Conservation (phyloP, 2,888 invertebrate species). For the Caenorhabditis sp. region DNA sequence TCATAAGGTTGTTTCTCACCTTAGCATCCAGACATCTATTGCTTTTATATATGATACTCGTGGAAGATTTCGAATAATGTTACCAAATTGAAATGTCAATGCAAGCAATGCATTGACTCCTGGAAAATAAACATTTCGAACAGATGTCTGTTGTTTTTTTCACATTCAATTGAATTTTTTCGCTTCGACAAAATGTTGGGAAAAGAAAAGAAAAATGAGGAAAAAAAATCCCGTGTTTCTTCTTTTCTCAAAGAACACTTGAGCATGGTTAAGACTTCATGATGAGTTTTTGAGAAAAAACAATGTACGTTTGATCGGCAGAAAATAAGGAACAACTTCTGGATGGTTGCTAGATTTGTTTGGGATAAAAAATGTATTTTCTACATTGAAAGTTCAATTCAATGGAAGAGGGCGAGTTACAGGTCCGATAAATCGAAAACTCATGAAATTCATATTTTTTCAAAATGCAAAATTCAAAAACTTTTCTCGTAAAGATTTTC, state of each 20-base stretch:
- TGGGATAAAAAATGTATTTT: no score
- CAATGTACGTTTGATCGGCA: not conserved
- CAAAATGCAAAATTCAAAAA: no score
- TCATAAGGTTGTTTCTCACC: slow-evolving; percentile 44
- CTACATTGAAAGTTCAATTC: no score
- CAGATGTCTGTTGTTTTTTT: not conserved
- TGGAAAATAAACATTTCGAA: no score
- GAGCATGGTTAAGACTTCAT: not conserved
- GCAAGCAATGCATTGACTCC: slow-evolving; percentile 69
- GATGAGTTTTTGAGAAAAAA: not conserved
- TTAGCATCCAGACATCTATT: slow-evolving; percentile 66
- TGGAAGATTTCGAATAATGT: slow-evolving; percentile 68
- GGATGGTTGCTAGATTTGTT: no score
- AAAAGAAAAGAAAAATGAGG: not conserved
- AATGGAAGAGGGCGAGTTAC: no score
- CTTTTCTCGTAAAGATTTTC: no score
- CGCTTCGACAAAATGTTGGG: not conserved
- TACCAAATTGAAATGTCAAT: slow-evolving; percentile 70
- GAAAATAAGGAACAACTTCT: not conserved
- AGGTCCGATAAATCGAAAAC: no score
- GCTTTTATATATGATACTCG: slow-evolving; percentile 69
- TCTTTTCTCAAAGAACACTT: not conserved
- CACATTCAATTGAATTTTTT: slow-evolving; percentile 7
- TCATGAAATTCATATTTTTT: no score
- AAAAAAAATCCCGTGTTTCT: not conserved